Evolutionary conservation across 2,113 vertebrate species (phyloP).

Genomic region (Psittacara wagleri): DNA sequence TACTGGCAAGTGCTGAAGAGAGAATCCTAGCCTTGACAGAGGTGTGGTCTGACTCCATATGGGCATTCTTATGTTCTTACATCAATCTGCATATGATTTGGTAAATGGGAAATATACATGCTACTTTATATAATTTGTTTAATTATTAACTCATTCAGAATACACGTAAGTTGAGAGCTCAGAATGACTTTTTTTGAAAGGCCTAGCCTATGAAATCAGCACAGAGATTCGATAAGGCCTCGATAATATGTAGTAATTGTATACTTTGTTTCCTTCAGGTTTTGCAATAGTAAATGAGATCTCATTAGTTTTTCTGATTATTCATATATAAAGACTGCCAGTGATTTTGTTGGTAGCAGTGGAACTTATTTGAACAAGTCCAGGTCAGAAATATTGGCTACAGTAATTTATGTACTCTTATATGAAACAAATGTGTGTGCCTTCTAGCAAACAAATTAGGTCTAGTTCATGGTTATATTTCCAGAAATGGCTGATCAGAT

Average conservation of each 20-base stretch:
- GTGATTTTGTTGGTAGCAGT: not conserved
- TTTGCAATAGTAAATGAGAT: not conserved
- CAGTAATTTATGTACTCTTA: not conserved
- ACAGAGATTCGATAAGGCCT: not conserved
- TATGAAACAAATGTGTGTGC: not conserved
- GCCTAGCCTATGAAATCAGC: not conserved
- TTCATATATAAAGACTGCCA: not conserved
- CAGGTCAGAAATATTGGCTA: not conserved
- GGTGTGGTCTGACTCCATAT: constrained; percentile 66
- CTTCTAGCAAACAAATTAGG: not conserved
- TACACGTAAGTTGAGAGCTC: not conserved
- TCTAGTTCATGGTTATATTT: not conserved
- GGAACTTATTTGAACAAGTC: not conserved
- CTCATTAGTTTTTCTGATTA: not conserved
- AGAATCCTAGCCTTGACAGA: constrained; percentile 54
- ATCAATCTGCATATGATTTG: constrained; percentile 23
- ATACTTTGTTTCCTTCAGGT: not conserved
- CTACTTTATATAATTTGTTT: not conserved
- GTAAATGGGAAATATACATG: constrained; percentile 7
- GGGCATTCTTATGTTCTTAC: constrained; percentile 58
- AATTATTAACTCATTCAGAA: constrained; percentile 4
- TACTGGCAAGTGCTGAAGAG: constrained; percentile 55
- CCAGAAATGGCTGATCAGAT: not conserved
- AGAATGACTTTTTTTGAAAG: not conserved
- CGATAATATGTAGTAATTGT: not conserved